These are phyloP conservation scores for Diplosoma virens DNA, from an alignment of 23 tunicate genomes.

Conservation along the genomic window DNA sequence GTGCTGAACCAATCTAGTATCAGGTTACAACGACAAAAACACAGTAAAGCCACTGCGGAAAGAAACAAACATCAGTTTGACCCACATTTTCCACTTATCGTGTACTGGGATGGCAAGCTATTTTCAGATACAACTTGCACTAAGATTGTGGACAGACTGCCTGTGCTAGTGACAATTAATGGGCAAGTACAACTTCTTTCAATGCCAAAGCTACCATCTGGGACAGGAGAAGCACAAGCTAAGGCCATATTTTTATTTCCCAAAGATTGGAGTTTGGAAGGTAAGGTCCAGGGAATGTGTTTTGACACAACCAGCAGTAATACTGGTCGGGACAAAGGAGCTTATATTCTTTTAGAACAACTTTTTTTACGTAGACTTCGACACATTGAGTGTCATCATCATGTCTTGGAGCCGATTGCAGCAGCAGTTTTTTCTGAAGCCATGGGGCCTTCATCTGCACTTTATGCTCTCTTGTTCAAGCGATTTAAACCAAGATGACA, in stretches of 20 bases:
- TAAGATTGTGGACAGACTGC: constrained; percentile 19
- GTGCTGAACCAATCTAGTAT: constrained; percentile 19
- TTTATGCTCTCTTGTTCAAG: constrained; percentile 8
- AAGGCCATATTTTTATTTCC: background rate
- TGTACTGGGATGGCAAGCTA: constrained; percentile 18
- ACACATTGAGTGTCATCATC: constrained; percentile 13
- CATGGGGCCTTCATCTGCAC: constrained; percentile 23
- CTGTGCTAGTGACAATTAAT: constrained; percentile 13
- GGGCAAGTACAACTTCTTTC: background rate
- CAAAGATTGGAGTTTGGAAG: background rate
- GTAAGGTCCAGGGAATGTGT: constrained; percentile 7
- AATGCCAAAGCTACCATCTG: background rate
- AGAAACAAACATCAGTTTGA: constrained; percentile 7
- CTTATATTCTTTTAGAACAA: background rate
- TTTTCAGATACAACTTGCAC: background rate
- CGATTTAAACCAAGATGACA: constrained; percentile 16
- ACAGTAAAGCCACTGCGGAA: constrained; percentile 8
- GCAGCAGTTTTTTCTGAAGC: constrained; percentile 22
- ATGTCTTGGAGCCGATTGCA: constrained; percentile 29
- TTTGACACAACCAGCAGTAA: constrained; percentile 11
- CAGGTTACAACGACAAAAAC: constrained; percentile 2
- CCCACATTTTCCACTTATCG: constrained; percentile 18
- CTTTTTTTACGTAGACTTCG: background rate
- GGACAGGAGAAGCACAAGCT: constrained; percentile 16
- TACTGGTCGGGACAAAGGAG: constrained; percentile 17